Conservation (phyloP, 1,140 invertebrate genomes). For the Amphibalanus amphitrite region DNA sequence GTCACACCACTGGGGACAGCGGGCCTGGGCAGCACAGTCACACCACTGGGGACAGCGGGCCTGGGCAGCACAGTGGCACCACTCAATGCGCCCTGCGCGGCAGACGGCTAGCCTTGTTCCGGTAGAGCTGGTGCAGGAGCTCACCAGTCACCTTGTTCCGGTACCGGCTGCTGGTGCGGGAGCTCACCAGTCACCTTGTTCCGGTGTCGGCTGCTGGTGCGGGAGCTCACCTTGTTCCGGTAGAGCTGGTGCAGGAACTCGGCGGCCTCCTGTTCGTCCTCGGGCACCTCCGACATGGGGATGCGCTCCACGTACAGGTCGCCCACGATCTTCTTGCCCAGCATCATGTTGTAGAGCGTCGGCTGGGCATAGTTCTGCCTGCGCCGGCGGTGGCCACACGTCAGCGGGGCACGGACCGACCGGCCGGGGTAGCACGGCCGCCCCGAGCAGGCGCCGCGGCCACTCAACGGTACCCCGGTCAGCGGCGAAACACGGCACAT, state of each 20-base stretch:
- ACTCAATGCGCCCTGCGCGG: no score
- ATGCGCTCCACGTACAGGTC: conserved; percentile 67
- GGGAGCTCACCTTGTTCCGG: conserved; percentile 44
- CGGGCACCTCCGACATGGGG: conserved; percentile 58
- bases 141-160: neutral
- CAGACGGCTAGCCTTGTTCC: neutral
- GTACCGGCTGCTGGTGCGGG: neutral
- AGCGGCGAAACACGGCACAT: no score
- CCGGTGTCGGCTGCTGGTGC: conserved; percentile 26
- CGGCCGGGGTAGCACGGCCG: no score
- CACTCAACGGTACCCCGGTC: no score
- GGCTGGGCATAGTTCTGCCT: conserved; percentile 26
- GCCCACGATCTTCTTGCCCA: conserved; percentile 50
- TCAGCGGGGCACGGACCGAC: no score
- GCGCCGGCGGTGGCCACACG: no score
- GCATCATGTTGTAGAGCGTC: conserved; percentile 66
- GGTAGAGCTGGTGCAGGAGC: neutral
- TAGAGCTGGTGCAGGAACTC: conserved; percentile 67
- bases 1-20: no score
- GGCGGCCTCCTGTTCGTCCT: conserved; percentile 53
- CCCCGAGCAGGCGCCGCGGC: no score
- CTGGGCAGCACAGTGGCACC: no score
- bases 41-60: no score
- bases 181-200: conserved; percentile 36
- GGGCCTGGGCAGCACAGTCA: no score